Evolutionary conservation across 2,888 invertebrate species (phyloP), one percentile per base, ranked within the genome.

Genomic region (Dexiosoma caninum): DNA sequence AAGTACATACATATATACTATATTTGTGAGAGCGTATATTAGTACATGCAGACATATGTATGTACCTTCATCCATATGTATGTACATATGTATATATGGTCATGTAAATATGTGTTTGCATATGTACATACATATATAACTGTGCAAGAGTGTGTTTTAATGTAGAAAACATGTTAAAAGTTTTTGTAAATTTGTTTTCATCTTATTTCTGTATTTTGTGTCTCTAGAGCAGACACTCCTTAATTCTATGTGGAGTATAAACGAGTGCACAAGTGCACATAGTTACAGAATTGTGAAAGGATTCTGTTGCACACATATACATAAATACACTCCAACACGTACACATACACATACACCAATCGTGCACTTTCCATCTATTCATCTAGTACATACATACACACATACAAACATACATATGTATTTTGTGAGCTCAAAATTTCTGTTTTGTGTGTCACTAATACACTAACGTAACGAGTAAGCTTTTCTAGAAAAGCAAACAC

Each of bases 221-320:
- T 81, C 81, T 81, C 81, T 81, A 74, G 81, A 81, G 81, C 81
- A 81, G 81, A 81, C 81, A 81, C 81, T 81, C 81, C 81, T 81
- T 81, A 64, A 69, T 75, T 77, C 37, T 62, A 53, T 64, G 14
- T 59, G 44, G 12, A 46, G 16, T 30, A 67, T 12, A 69, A 14
- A 51, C 21, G 12, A 49, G 14, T 21, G 42, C 1, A 66, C 40
- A 64, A 9, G 30, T 14, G n/a, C 30, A 70, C 35, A 40, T 19
- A 49, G 57, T 59, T 32, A 75, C 69, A 70, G 72, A 55, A 74
- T 78, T 75, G 59, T 53, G 53, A 78, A 78, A 67, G 64, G 59
- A 78, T 78, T 69, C 55, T 53, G 76, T 35, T 59, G 42, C 44
- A 19, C 9, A 57, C 40, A 53, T 1, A 51, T 2, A 51, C 35